Evolutionary conservation across 1,140 invertebrate genomes (phyloP), one percentile per base, ranked within the genome.

Genomic region (Drosophila bocqueti): DNA sequence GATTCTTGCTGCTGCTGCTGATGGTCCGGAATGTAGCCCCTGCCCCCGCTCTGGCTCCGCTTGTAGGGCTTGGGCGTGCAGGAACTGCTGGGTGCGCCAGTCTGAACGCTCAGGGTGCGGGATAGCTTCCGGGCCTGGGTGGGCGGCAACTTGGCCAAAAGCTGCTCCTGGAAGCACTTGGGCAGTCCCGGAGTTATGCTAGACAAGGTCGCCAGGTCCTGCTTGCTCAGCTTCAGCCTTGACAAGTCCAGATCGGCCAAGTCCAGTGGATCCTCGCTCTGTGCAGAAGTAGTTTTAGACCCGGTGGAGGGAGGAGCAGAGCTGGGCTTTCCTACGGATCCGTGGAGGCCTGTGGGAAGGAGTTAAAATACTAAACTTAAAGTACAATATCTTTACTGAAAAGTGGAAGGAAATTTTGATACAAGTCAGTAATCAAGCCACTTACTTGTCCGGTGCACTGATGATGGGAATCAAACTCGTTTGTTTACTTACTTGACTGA

Each of bases 201-300:
- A 8, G 95, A 95, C 81, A 96, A 91, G 64, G 95, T 95, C 76
- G 94, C 94, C 76, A 95, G 93, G 93, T 96, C 95, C 81, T 94
- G 94, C 92, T 96, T 95, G 71, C 95, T 95, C 29, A 96, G 93
- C 90, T 95, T 94, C 74, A 96, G 93, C 72, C 95, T 94, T 80
- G 94, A 95, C 65, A 96, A 86, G 92, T 95, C 95, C 75, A 95
- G 92, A 81, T 95, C 95, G 43, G 94, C 94, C 87, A 95, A 93
- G 92, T 95, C 95, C 73, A 95, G 91, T 47, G 94, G 94, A 87
- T 94, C 94, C 76, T 94, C 93, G 52, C 21, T 46, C 34, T 18
- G 66, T 9, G 10, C 52, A 1, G 54, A 49, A 13, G 24, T 10
- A 6, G 24, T 24, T 47, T 43, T 16, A 3, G 38, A 24, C 13